Evolutionary conservation across 2,888 invertebrate species (phyloP).

Genomic region (Pammene aurita): DNA sequence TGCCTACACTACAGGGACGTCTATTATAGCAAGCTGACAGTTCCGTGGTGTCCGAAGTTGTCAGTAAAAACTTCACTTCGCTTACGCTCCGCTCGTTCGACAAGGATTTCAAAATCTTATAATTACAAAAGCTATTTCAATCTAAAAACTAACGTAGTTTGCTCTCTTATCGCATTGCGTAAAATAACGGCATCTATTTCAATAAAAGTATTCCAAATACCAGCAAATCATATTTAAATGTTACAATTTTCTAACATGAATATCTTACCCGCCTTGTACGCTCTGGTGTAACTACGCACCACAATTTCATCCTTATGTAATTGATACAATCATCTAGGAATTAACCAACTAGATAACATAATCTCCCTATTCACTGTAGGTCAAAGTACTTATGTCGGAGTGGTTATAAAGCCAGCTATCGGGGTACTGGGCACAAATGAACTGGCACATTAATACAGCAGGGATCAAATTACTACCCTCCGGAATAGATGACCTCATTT

Average conservation of each 20-base stretch:
- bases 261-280: neutral
- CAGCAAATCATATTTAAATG: neutral
- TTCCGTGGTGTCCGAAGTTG: too few species aligned
- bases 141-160: too few species aligned
- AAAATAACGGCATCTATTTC: too few species aligned
- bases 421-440: constrained; percentile 23
- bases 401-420: constrained; percentile 29
- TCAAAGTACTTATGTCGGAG: constrained; percentile 29
- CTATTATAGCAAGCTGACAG: too few species aligned
- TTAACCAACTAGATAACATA: constrained; percentile 26
- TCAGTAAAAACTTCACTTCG: too few species aligned
- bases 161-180: too few species aligned
- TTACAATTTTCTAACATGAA: neutral
- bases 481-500: constrained; percentile 49
- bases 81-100: too few species aligned
- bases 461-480: constrained; percentile 34
- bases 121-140: too few species aligned
- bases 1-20: too few species aligned
- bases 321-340: constrained; percentile 15
- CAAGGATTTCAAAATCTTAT: too few species aligned
- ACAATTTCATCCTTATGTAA: constrained; percentile 15
- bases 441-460: constrained; percentile 31
- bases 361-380: constrained; percentile 22
- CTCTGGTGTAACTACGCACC: constrained; percentile 9
- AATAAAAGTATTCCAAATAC: too few species aligned